Base-by-base conservation (phyloP, 2,113 vertebrate species). In the Quiscalus mexicanus region DNA sequence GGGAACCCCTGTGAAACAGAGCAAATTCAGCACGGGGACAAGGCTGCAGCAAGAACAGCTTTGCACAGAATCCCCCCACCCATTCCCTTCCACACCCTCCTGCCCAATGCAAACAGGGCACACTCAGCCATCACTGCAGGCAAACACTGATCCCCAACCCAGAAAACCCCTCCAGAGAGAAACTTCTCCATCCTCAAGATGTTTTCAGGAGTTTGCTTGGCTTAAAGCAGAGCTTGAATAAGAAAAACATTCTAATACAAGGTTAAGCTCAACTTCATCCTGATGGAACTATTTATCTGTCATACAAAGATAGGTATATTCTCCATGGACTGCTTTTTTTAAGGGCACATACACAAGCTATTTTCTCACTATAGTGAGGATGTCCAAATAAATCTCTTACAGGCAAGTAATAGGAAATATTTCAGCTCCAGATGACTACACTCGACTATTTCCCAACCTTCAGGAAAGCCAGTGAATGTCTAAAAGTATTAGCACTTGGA, bases 401-500 rank as follows among this genome's bases (percentile, higher is more conserved):
- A 84, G 52, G 50, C 50, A 92, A 90, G 95, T 86, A 88, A 89
- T 52, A 89, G 68, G 83, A 95, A 96, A 95, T 96, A 96, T 95
- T 96, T 96, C 94, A 96, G 94, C 91, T 93, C 49, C 94, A 95
- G 86, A 70, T 97, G 96, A 95, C 94, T 96, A 95, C 76, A 89
- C 83, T 37, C 7, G 28, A 87, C 93, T 89, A 81, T 87, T 93
- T 74, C 35, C 90, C 76, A 96, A 71, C 76, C 82, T 95, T 86
- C 88, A 84, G 35, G 47, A 96, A 91, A 93, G 56, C 47, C 85
- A 88, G 50, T 39, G 60, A 83, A 80, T 95, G 62, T 44, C 75
- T 86, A 15, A 67, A 96, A 90, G 75, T 20, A 70, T 76, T 73
- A 87, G 35, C 41, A 76, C 77, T 87, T 89, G 18, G 55, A 64